These are phyloP conservation scores for Amblyteles armatorius DNA, from an alignment of 2,888 invertebrate species.

Conservation along the genomic window DNA sequence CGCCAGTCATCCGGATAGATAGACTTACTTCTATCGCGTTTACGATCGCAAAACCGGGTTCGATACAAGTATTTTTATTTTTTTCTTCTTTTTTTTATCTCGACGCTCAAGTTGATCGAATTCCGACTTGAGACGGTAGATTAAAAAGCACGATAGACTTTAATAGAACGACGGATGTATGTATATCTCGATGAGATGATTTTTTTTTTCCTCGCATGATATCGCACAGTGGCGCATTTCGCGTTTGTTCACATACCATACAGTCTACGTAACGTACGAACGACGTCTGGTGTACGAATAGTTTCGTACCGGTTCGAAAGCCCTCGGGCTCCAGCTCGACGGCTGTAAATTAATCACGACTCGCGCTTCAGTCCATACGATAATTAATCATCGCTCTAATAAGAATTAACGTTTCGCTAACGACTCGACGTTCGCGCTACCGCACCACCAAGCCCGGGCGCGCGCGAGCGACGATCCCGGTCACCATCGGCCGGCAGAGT, in stretches of 20 bases:
- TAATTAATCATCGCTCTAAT: slow-evolving; percentile 77
- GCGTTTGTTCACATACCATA: background rate
- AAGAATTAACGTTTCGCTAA: slow-evolving; percentile 75
- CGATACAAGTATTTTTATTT: background rate
- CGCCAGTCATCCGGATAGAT: slow-evolving; percentile 21
- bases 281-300: background rate
- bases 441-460: slow-evolving; percentile 26
- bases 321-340: background rate
- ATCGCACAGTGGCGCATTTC: background rate
- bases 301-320: slow-evolving; percentile 17
- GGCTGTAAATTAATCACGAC: slow-evolving; percentile 49
- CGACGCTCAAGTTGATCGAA: background rate
- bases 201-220: background rate
- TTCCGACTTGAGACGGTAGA: background rate
- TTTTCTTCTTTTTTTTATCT: background rate
- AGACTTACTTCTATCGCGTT: slow-evolving; percentile 23
- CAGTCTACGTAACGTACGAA: background rate
- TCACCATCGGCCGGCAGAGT: background rate
- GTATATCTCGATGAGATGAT: background rate
- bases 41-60: slow-evolving; percentile 21
- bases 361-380: slow-evolving; percentile 35
- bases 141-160: background rate
- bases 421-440: slow-evolving; percentile 71
- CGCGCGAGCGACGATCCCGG: background rate
- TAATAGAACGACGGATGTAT: background rate